Evolutionary conservation across 2,113 vertebrate species (phyloP), one percentile per base, ranked within the genome.

Genomic region (Pseudopodoces humilis): DNA sequence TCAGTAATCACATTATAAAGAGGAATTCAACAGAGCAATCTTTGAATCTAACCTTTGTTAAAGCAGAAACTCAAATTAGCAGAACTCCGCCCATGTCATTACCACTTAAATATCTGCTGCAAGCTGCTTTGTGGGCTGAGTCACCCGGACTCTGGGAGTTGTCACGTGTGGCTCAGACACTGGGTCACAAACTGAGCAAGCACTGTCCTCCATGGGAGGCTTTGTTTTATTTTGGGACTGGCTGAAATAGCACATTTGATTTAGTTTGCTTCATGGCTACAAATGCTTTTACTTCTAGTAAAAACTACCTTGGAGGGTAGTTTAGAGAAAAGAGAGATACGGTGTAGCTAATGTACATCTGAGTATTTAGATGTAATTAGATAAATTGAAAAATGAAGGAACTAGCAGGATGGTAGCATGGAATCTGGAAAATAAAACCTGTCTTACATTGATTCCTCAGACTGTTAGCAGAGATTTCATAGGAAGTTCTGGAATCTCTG

Each of bases 21-120:
- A 78, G 52, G 71, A 96, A 79, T 76, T 92, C 11, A 30, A 53
- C 15, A 3, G 44, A 65, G 60, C 69, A 78, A 37, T 94, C 84
- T 75, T 81, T 52, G 53, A 80, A 53, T 92, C 83, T 92, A 88
- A 88, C 86, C 90, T 86, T 92, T 86, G 62, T 86, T 86, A 71
- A 60, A 60, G 72, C 37, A n/a, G 35, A 33, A 53, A 87, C 87
- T 91, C 56, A 84, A 92, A 94, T 88, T 94, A 88, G 52, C 90
- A 93, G 87, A 76, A 71, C 88, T 88, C 81, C 95, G 82, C 83
- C 91, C 90, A 23, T 92, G 91, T 91, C 89, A 70, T 95, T 95
- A 91, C 9, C 0, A 2, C 39, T 92, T 53, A 93, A 94, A 11
- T 94, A 59, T 63, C 80, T 90, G 82, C 83, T 87, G 93, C 83